Base-by-base conservation (phyloP, 2,888 invertebrate genomes). In the Biston betularia region DNA sequence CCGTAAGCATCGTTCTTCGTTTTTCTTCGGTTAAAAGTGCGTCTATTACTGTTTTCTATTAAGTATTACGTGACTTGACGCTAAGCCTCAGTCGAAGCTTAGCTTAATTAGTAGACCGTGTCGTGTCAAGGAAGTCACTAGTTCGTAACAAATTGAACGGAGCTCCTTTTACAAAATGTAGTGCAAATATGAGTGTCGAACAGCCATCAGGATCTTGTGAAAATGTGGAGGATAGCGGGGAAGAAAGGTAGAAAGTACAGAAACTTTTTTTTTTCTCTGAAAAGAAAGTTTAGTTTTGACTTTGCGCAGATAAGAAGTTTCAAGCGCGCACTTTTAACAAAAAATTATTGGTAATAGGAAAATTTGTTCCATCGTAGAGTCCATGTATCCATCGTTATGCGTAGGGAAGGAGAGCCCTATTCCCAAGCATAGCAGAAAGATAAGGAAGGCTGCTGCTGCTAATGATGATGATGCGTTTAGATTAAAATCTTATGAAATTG, bases 151-250 rank as follows among this genome's bases (percentile, higher is more conserved):
- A 58, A 40, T 3, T 12, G 24, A 42, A 10, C 33, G 61, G 14
- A 12, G n/a, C 12, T 14, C 14, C n/a, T 33, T 49, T 33, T 9
- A 24, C 63, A 60, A 54, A 45, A 60, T 65, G 65, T 59, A 61
- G 65, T 60, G 55, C 4, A 34, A 65, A 50, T 9, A 60, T 59
- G 55, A 55, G 56, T 60, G 61, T 56, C 6, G 49, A 48, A 12
- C 42, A 58, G 10, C 15, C 45, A 14, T 11, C 59, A 3, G 56
- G 46, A 56, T 24, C 50, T 2, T 35, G 14, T 5, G 65, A 57
- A 9, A 11, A 64, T 64, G 58, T 33, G 34, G 61, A 33, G 14
- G 8, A 40, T 1, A 38, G 56, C 10, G 52, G 15, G 0, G 61
- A 65, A n/a, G 65, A 61, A 33, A 61, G 61, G 65, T 65, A 44